Evolutionary conservation across 2,113 vertebrate genomes (phyloP), one percentile per base, ranked within the genome.

Genomic region (Oncorhynchus gorbuscha): DNA sequence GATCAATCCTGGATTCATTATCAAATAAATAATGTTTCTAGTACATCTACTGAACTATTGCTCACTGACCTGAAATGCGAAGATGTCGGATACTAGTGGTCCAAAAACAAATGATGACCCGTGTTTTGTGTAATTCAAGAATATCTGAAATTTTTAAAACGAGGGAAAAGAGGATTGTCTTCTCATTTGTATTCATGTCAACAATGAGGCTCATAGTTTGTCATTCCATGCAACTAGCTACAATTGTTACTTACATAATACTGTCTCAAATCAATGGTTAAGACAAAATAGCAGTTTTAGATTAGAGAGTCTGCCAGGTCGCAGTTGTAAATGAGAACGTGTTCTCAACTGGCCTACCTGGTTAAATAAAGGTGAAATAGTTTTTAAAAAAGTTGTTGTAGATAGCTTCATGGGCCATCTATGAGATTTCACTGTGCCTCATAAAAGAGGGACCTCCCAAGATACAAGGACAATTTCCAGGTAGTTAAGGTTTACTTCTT

Each of bases 71-170:
- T 97, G 94, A 88, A 99, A 99, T 9, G 97, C 98, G 72, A 99
- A 99, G 69, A 94, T 81, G 0, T 89, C 66, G n/a, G 71, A 4
- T 76, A 94, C 90, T 72, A 99, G 92, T 0, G 69, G 68, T 67
- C 97, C 97, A 75, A 99, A 99, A 78, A 99, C 94, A 0, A 99
- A 99, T 4, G 70, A 18, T 65, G 98, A 98, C 3, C 97, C 97
- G 0, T 85, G 89, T 69, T 69, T 89, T 1, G 97, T 97, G 77
- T 99, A 99, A 79, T 93, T 61, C 74, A 99, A 92, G 90, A 99
- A 99, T 64, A 77, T 81, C 97, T 99, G 88, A 16, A 83, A 88
- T 39, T 39, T 75, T 3, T 39, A 55, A n/a, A 18, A 20, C 78
- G 5, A 65, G 3, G 13, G 67, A 68, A 74, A 48, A 61, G 1